phyloP scores from a whole-genome alignment of 2,888 invertebrate species.

The Ferrisia virgata region DNA sequence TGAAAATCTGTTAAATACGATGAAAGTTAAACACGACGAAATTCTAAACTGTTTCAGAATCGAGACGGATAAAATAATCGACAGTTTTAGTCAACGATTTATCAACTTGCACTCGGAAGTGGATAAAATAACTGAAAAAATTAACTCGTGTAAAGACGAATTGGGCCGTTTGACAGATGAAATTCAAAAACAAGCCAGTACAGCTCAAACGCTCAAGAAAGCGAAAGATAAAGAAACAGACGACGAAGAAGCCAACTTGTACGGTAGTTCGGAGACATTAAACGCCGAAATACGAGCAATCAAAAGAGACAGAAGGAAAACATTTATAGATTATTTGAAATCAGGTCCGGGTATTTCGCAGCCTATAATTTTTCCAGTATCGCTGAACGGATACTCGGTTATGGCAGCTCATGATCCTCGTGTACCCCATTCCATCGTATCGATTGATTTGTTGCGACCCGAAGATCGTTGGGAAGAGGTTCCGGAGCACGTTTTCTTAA shows the following conservation, averaged over 20 bases:
- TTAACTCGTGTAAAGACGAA: not conserved
- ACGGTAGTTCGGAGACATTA: not conserved
- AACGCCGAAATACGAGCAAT: not conserved
- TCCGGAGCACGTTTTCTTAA: not conserved
- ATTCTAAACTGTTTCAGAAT: not conserved
- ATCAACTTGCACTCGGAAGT: not conserved
- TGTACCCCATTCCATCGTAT: not conserved
- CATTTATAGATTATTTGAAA: not conserved
- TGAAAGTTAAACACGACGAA: slow-evolving; percentile 7
- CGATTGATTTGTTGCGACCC: not conserved
- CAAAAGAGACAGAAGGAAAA: not conserved
- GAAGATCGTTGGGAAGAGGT: not conserved
- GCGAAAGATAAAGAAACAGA: not conserved
- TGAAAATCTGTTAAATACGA: not conserved
- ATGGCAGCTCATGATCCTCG: not conserved
- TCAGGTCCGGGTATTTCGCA: not conserved
- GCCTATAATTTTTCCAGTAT: not conserved
- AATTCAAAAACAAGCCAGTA: not conserved
- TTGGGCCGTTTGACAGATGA: not conserved
- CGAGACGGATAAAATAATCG: not conserved
- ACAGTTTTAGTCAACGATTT: not conserved
- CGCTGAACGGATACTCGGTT: not conserved
- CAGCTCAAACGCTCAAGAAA: not conserved
- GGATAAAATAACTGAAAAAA: not conserved
- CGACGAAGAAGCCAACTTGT: not conserved